Evolutionary conservation across 2,113 vertebrate genomes (phyloP), one percentile per base, ranked within the genome.

Genomic region (Theropithecus gelada): DNA sequence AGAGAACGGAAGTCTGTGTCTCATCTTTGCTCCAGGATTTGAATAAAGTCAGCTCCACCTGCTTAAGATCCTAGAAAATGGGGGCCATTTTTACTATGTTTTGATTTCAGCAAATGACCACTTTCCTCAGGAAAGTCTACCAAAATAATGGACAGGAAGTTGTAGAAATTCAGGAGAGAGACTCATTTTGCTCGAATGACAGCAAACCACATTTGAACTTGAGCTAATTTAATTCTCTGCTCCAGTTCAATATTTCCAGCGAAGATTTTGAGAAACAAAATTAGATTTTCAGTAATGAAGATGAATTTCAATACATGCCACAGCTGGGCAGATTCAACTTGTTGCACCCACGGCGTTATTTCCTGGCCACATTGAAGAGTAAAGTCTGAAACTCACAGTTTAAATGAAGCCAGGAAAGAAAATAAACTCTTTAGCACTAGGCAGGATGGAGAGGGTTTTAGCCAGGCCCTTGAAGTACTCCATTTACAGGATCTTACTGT

Each of bases 161-260:
- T 3, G 23, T 13, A 25, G 88, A 64, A 61, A 80, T 93, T 93
- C 66, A 32, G 83, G 80, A 55, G 84, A 73, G 78, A 61, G n/a
- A 93, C 95, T 97, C 73, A 38, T 96, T 90, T 90, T 55, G 89
- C 94, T 90, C 22, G 0, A 48, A 88, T 88, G 95, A 96, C 94
- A 88, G 97, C 97, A 97, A 98, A 97, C 96, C 93, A 64, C 86
- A 59, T 87, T 90, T 97, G 97, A 98, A 98, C 98, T 97, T 95
- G 92, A 43, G 2, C 50, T 98, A 98, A 98, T 97, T 79, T 93
- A 45, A 98, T 98, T 98, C 97, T 97, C 90, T 95, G 88, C 52
- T 72, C 94, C 84, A 94, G 97, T 93, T 98, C 98, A 94, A 96
- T 98, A 86, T 1, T 85, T 90, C 66, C 96, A 97, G 89, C 66